phyloP scores from a whole-genome alignment of 2,113 vertebrate genomes.

The Cranoglanis bouderius region DNA sequence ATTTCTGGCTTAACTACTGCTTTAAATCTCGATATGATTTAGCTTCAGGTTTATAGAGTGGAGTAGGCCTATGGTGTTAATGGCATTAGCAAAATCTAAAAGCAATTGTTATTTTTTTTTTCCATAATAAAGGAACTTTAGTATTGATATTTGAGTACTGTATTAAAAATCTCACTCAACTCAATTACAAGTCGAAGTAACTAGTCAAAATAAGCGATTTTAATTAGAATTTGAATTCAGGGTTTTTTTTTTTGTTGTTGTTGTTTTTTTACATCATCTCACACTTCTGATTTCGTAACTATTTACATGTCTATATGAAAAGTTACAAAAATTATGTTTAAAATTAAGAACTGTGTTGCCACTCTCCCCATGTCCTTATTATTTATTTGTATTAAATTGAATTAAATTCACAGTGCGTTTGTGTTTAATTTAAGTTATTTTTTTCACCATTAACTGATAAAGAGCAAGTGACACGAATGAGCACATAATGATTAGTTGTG shows the following conservation, averaged over 20 bases:
- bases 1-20: neutral
- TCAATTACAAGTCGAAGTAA: neutral
- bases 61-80: too few species aligned
- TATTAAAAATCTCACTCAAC: neutral
- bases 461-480: too few species aligned
- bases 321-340: too few species aligned
- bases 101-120: neutral
- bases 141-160: neutral
- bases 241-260: neutral
- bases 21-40: neutral
- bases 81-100: conserved; percentile 21
- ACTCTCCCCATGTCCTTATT: neutral
- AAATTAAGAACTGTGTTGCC: too few species aligned
- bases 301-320: neutral
- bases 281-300: neutral
- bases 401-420: neutral
- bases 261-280: neutral
- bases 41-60: neutral
- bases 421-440: too few species aligned
- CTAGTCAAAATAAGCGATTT: neutral
- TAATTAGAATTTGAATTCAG: neutral
- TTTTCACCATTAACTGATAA: too few species aligned
- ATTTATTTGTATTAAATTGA: neutral
- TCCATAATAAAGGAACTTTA: neutral
- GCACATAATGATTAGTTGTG: neutral